Evolutionary conservation across 2,888 invertebrate genomes (phyloP), one percentile per base, ranked within the genome.

Genomic region (Drosophila paracracens): DNA sequence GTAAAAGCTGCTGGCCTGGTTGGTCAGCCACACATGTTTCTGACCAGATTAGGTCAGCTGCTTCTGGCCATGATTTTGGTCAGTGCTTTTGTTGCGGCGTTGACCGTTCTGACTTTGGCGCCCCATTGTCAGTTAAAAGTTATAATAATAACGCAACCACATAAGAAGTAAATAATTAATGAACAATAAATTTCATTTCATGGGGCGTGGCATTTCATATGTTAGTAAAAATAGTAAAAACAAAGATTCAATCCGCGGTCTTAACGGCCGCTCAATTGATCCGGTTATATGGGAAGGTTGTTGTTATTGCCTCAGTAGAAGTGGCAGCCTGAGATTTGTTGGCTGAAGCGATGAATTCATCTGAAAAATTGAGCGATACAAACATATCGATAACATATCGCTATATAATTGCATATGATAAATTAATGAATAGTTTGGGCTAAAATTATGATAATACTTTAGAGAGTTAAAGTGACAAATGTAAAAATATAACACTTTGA

Each of bases 1-100:
- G 82, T 82, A 88, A 88, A 84, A 84, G 77, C 77, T 74, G 70
- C 68, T 64, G 43, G 73, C 59, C 56, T 61, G 63, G 67, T 50
- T 65, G 67, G 69, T 50, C 68, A 54, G 68, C 79, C 85, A 75
- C 81, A 84, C 74, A 79, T 74, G 70, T 81, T 76, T 79, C 59
- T 18, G 56, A 58, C 56, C 36, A 35, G 36, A 52, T 64, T 11
- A 52, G 25, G 51, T 59, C 50, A 35, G 48, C 35, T 73, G 74
- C 54, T 56, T 36, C n/a, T 40, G 31, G 31, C 76, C 79, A 64
- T 77, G 77, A 77, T 77, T 69, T 74, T 79, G 63, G 59, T 48
- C 56, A 68, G 51, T 36, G 38, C 27, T 7, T 36, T 36, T 13
- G 40, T 33, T 48, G 21, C 21, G 29, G n/a, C 52, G 40, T 40